Conservation (phyloP, 1,140 invertebrate species). For the Oscheius sp. region DNA sequence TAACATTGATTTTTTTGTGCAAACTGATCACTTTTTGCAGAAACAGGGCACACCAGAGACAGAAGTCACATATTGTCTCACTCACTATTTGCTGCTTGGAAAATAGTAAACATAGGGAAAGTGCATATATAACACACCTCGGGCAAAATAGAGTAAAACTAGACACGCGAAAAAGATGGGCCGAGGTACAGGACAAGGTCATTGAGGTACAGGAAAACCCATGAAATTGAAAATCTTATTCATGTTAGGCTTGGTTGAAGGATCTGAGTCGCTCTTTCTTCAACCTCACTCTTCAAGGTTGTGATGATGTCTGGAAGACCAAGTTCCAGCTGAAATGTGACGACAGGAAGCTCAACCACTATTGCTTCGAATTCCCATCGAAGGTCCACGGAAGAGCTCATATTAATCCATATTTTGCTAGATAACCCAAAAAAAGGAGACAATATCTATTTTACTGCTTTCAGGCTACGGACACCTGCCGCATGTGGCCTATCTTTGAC, state of each 20-base stretch:
- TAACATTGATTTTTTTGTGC: no score
- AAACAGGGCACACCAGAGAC: no score
- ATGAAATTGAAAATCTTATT: background rate
- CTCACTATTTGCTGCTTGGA: no score
- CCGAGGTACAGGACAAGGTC: no score
- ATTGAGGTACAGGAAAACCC: background rate
- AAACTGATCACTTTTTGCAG: no score
- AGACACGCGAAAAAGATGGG: no score
- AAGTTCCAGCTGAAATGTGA: background rate
- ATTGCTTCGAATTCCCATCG: background rate
- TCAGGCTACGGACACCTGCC: background rate
- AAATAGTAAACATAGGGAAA: no score
- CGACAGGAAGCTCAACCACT: background rate
- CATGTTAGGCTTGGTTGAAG: background rate
- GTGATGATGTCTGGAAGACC: background rate
- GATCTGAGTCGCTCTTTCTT: background rate
- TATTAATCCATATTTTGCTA: no score
- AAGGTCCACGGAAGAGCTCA: background rate
- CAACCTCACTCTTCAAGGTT: background rate
- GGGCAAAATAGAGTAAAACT: no score
- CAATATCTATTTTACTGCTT: background rate
- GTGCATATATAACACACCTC: no score
- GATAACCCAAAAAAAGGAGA: no score
- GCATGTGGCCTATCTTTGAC: slow-evolving; percentile 2
- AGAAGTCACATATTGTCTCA: no score